phyloP scores from a whole-genome alignment of 2,888 invertebrate species.

The Steinernema scapterisci region DNA sequence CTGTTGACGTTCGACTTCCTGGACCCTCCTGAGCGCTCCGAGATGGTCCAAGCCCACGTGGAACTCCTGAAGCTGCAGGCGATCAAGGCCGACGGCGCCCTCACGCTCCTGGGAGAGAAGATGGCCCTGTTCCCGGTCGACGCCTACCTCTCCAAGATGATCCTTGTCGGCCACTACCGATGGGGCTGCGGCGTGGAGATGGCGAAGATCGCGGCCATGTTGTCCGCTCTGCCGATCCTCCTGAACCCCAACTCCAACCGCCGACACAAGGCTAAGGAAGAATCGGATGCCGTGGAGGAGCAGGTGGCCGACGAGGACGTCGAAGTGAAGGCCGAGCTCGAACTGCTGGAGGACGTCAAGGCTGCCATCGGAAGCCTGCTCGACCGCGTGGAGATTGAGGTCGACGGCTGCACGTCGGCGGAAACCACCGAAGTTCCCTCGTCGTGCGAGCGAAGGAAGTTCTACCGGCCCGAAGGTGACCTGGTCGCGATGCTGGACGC shows the following conservation, averaged over 20 bases:
- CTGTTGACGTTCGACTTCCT: slow-evolving; percentile 17
- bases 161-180: slow-evolving; percentile 96
- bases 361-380: not conserved
- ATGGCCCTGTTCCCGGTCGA: slow-evolving; percentile 99
- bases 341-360: not conserved
- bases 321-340: not conserved
- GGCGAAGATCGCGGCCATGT: slow-evolving; percentile 93
- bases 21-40: not conserved
- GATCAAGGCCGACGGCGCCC: not conserved
- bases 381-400: too few species aligned
- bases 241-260: not conserved
- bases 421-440: not conserved
- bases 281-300: not conserved
- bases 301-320: not conserved
- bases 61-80: slow-evolving; percentile 2
- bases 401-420: too few species aligned
- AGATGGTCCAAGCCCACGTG: slow-evolving; percentile 13
- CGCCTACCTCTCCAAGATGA: slow-evolving; percentile 92
- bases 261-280: not conserved
- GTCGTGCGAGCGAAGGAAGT: not conserved
- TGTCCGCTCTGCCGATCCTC: slow-evolving; percentile 72
- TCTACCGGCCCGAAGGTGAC: slow-evolving; percentile 16
- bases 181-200: slow-evolving; percentile 91
- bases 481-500: slow-evolving; percentile 13
- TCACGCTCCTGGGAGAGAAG: slow-evolving; percentile 56